Conservation (phyloP, 2,888 invertebrate species). For the Torymus auratus region DNA sequence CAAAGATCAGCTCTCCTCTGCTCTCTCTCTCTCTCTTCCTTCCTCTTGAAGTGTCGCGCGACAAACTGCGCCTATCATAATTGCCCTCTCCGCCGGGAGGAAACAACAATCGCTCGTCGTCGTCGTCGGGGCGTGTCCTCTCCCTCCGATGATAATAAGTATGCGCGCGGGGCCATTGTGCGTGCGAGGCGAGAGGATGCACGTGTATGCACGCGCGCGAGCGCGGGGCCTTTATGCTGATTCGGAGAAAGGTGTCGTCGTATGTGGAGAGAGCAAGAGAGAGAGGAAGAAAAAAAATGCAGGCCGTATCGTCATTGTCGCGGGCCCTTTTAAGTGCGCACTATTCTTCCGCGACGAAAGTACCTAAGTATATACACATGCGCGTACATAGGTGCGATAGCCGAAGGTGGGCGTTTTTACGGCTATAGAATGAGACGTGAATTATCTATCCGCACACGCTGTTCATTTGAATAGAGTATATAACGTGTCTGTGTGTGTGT, state of each 20-base stretch:
- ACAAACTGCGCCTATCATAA: constrained; percentile 27
- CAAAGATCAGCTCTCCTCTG: no score
- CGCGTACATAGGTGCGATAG: no score
- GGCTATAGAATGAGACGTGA: constrained; percentile 25
- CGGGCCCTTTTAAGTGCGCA: constrained; percentile 12
- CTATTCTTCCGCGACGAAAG: constrained; percentile 22
- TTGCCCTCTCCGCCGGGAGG: constrained; percentile 15
- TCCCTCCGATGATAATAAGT: constrained; percentile 6
- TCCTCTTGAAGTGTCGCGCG: neutral
- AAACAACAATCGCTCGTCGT: no score
- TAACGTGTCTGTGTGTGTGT: neutral
- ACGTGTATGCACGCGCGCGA: neutral
- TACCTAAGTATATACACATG: constrained; percentile 1
- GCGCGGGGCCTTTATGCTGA: constrained; percentile 24
- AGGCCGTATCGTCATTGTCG: no score
- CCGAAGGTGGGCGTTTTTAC: constrained; percentile 11
- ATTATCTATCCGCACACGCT: constrained; percentile 14
- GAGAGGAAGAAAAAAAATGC: no score
- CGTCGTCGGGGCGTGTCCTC: neutral
- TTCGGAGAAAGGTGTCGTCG: constrained; percentile 26
- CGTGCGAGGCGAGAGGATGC: neutral
- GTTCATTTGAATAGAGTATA: constrained; percentile 30
- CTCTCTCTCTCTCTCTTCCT: no score
- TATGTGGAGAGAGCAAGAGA: neutral
- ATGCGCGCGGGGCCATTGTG: constrained; percentile 4